Base-by-base conservation (phyloP, 1,140 invertebrate genomes). In the Druon quercuslanigerum region DNA sequence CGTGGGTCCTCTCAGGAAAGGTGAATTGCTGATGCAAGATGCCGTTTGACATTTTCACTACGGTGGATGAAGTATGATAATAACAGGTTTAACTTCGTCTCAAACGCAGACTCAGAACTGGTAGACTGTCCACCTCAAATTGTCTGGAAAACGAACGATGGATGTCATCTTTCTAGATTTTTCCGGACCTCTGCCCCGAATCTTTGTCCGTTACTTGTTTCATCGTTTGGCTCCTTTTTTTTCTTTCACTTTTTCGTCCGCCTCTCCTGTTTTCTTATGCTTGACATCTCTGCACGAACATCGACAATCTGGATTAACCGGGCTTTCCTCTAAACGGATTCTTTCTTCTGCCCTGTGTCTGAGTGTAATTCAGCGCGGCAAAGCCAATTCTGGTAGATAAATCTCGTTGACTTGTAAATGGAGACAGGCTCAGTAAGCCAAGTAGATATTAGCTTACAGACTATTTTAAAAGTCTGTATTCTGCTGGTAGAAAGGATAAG, bases 251-350 rank as follows among this genome's bases (percentile, higher is more conserved):
- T 25, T 16, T 71, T 50, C 50, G 51, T 56, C 13, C 16, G 19
- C 51, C 54, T 76, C 66, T 79, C 50, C 72, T 72, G 51, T 76
- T 76, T 66, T 73, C 71, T 66, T 60, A 73, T 80, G 76, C 76
- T 60, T 72, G 57, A 52, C 75, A 71, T 74, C 76, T 75, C 76
- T 74, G 75, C 60, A 71, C 73, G 72, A 60, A 60, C 19, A 66
- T 14, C 57, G 25, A 40, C 57, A 66, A 66, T 66, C 57, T 66
- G 57, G 57, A 66, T 66, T 66, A 66, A 33, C 57, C 57, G 57
- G 57, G 33, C 33, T 66, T 66, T 66, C 57, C 57, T 16, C 57
- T 40, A 66, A 54, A 54, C 52, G 9, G 57, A 66, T 40, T 33
- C 20, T 16, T 66, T 40, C 20, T 66, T 33, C 7, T 56, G 14